Evolutionary conservation across 2,797 vertebrate genomes (phyloP), one percentile per base, ranked within the genome.

Genomic region (Brachyrhaphis roseni): DNA sequence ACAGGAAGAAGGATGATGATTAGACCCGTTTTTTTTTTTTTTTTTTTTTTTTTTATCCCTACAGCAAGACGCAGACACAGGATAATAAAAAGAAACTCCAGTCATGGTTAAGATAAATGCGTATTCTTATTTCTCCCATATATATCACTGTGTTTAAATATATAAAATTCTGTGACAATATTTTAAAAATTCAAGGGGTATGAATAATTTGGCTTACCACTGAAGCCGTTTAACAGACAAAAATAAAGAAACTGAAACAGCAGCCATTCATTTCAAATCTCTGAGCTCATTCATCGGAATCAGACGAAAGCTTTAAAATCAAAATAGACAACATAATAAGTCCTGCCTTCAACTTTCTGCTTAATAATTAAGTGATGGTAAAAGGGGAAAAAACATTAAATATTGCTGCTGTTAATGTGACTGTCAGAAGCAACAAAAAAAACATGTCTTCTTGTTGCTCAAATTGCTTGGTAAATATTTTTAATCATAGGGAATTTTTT

Each of bases 241-340:
- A 76, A 76, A 34, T 5, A 39, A 49, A 28, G 11, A 77, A n/a
- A 10, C 45, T 66, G 45, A 51, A 31, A 8, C 31, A 5, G 23
- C 3, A 49, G 28, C 5, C n/a, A 46, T 70, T 41, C 39, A 34
- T 26, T 10, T 26, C 41, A 79, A 51, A 28, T 68, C 8, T 80
- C 57, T 74, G 31, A 77, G 59, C 28, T 39, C 11, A 53, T 2
- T 55, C 39, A 36, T n/a, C 5, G 28, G 16, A 74, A 47, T 86
- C 74, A 81, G 66, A 86, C 72, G 49, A 78, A 80, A 71, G 51
- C 20, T 1, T 45, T n/a, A 41, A 74, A 81, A 70, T 73, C 43
- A 70, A 62, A 78, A 59, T 28, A 62, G 46, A 78, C 68, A 70
- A 55, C 55, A 79, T 53, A 46, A 72, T 45, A 70, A 36, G 5